These are phyloP conservation scores for Crax fasciolata DNA, from an alignment of 2,797 vertebrate species.

Conservation along the genomic window DNA sequence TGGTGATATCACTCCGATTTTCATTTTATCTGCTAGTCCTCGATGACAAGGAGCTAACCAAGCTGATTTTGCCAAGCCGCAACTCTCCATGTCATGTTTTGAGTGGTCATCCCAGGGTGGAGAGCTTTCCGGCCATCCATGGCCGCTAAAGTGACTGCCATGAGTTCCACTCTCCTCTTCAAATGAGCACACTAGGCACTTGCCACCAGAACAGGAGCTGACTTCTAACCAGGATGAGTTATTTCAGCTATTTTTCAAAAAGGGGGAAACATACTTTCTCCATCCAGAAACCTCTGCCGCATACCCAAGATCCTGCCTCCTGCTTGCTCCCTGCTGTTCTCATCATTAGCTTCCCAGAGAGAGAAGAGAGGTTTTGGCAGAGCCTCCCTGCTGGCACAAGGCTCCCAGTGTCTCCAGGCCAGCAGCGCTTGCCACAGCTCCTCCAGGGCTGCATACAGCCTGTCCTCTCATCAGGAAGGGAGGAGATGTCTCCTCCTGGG, in stretches of 20 bases:
- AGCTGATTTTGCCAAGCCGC: conserved; percentile 5
- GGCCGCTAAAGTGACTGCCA: neutral
- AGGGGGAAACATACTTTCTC: neutral
- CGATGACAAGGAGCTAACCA: neutral
- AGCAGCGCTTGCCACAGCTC: neutral
- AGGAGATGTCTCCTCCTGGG: conserved; percentile 41
- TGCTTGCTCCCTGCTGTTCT: conserved; percentile 27
- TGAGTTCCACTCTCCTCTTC: neutral
- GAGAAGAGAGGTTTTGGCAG: conserved; percentile 38
- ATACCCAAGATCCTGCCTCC: conserved; percentile 7
- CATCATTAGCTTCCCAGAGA: conserved; percentile 1
- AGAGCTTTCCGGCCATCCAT: neutral
- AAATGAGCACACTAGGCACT: neutral
- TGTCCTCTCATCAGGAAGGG: conserved; percentile 20
- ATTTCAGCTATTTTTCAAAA: neutral
- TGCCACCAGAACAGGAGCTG: neutral
- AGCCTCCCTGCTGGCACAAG: conserved; percentile 1
- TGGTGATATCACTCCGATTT: conserved; percentile 11
- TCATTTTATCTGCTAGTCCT: neutral
- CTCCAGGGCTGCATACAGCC: neutral
- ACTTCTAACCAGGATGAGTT: neutral
- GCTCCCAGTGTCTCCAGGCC: neutral
- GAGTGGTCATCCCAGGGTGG: neutral
- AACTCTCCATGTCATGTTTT: neutral
- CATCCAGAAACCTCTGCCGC: neutral